These are phyloP conservation scores for Abrostola tripartita DNA, from an alignment of 2,888 invertebrate species.

Conservation along the genomic window DNA sequence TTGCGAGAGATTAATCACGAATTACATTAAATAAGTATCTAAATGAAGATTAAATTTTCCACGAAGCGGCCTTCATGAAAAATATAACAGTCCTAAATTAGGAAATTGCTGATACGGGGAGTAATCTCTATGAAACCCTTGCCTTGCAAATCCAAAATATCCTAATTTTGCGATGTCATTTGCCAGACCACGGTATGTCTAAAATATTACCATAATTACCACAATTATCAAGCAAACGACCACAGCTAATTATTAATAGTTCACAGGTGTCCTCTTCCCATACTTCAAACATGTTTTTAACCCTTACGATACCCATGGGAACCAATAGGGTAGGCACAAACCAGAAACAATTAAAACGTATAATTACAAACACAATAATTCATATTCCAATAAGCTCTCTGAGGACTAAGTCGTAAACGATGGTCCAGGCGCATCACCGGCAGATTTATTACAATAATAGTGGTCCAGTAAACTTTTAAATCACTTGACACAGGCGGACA, in stretches of 20 bases:
- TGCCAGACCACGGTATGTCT: neutral
- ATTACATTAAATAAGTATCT: too few species aligned
- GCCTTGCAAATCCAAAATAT: too few species aligned
- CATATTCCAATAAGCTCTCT: slow-evolving; percentile 21
- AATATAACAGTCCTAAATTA: too few species aligned
- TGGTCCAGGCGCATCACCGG: slow-evolving; percentile 6
- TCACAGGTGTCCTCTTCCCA: slow-evolving; percentile 42
- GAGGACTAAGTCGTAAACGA: neutral
- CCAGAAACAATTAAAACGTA: slow-evolving; percentile 4
- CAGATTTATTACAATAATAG: slow-evolving; percentile 51
- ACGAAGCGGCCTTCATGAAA: too few species aligned
- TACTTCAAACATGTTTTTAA: slow-evolving; percentile 25
- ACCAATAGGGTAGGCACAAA: slow-evolving; percentile 6
- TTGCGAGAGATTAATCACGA: too few species aligned
- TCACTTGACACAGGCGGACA: slow-evolving; percentile 55
- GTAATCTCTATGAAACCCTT: too few species aligned
- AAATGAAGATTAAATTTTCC: too few species aligned
- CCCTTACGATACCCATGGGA: slow-evolving; percentile 27
- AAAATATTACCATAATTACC: slow-evolving; percentile 24
- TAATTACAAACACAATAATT: slow-evolving; percentile 17
- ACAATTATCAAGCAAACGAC: slow-evolving; percentile 20
- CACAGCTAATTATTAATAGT: slow-evolving; percentile 15
- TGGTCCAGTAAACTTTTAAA: slow-evolving; percentile 51
- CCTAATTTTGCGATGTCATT: too few species aligned
- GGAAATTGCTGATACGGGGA: too few species aligned